These are phyloP conservation scores for Coelopa pilipes DNA, from an alignment of 2,888 invertebrate genomes.

Conservation along the genomic window DNA sequence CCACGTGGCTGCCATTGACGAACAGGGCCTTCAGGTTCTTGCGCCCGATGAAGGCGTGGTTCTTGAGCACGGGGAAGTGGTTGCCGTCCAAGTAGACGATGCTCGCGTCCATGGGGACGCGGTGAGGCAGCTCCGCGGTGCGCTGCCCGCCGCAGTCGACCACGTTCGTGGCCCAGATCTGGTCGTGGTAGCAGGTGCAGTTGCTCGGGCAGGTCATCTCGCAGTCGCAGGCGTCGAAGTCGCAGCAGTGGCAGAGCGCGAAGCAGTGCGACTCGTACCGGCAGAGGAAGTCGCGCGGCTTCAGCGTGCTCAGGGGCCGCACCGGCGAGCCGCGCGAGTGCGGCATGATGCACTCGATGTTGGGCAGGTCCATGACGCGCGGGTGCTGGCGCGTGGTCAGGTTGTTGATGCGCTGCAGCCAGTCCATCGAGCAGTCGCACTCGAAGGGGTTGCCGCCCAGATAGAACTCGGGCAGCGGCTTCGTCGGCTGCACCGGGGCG, in stretches of 20 bases:
- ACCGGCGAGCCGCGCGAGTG: slow-evolving; percentile 85
- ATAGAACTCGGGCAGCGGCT: slow-evolving; percentile 86
- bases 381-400: slow-evolving; percentile 88
- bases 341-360: slow-evolving; percentile 88
- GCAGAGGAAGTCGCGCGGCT: slow-evolving; percentile 90
- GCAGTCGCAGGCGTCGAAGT: slow-evolving; percentile 96
- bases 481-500: slow-evolving; percentile 73
- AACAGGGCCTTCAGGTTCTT: slow-evolving; percentile 89
- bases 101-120: slow-evolving; percentile 95
- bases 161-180: slow-evolving; percentile 92
- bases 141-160: slow-evolving; percentile 89
- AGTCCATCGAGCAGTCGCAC: slow-evolving; percentile 96
- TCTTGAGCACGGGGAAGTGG: slow-evolving; percentile 83
- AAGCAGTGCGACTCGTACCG: slow-evolving; percentile 94
- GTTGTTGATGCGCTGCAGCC: slow-evolving; percentile 90
- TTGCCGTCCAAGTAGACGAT: slow-evolving; percentile 94
- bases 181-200: slow-evolving; percentile 95
- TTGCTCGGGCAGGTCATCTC: slow-evolving; percentile 96
- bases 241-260: slow-evolving; percentile 94
- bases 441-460: slow-evolving; percentile 93
- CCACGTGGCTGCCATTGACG: slow-evolving; percentile 86
- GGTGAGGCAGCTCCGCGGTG: slow-evolving; percentile 81
- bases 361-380: slow-evolving; percentile 88
- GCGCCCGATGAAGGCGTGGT: slow-evolving; percentile 91
- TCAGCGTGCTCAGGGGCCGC: slow-evolving; percentile 80